A percentile compares a stretch with the other conserved stretches of the same genome.
Evolutionary conservation across 64 coral and sea anemone genomes (phyloP).

Genomic region (Hydrozoanthus tunicans): DNA sequence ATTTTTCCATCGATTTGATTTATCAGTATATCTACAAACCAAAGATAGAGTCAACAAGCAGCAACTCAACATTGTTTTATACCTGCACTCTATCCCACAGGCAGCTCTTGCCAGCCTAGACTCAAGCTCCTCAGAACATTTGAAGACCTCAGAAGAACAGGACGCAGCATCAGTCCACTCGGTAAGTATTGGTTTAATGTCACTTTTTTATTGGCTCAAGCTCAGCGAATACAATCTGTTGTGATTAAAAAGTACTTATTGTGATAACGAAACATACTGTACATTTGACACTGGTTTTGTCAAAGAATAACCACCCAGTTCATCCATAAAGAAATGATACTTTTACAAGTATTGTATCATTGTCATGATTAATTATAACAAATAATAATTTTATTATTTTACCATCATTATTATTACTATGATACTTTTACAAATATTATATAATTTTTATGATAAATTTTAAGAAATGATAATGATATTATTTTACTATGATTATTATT

Average conservation of each 20-base stretch:
- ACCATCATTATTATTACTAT: too few species aligned
- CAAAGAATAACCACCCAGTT: not conserved
- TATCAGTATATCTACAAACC: too few species aligned
- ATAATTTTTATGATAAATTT: not conserved
- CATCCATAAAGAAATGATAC: too few species aligned
- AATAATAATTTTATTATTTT: too few species aligned
- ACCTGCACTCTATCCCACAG: not conserved
- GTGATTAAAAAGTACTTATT: not conserved
- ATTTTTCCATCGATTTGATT: too few species aligned
- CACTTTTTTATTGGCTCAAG: not conserved
- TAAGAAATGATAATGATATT: not conserved
- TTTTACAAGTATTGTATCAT: too few species aligned
- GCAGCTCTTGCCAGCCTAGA: constrained; percentile 9
- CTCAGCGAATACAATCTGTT: not conserved
- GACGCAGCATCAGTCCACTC: constrained; percentile 36
- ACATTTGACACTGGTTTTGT: not conserved
- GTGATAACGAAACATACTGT: not conserved
- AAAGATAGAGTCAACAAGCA: not conserved
- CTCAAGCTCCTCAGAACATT: constrained; percentile 4
- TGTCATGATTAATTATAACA: too few species aligned
- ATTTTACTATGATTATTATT: not conserved
- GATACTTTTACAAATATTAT: too few species aligned
- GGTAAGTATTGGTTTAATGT: constrained; percentile 17
- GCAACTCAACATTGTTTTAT: not conserved
- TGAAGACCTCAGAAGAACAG: constrained; percentile 26